A percentile compares a stretch with the other conserved stretches of the same genome.
Evolutionary conservation across 2,888 invertebrate species (phyloP).

Genomic region (Uloborus plumipes): DNA sequence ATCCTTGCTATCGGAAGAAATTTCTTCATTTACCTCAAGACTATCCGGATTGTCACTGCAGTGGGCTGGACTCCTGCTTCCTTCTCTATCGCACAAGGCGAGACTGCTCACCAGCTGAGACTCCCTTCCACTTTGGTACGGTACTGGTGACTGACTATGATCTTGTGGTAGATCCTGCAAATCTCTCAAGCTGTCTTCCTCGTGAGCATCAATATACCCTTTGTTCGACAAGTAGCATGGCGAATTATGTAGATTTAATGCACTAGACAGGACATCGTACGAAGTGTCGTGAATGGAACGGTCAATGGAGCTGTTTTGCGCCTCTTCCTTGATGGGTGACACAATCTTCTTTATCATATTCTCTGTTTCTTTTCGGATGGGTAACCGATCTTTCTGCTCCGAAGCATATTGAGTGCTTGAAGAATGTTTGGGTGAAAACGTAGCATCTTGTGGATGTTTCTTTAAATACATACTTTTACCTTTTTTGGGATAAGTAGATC

Average conservation of each 20-base stretch:
- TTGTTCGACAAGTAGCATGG: slow-evolving; percentile 45
- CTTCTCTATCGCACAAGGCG: slow-evolving; percentile 32
- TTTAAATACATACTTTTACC: slow-evolving; percentile 11
- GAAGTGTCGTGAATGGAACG: slow-evolving; percentile 31
- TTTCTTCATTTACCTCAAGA: slow-evolving; percentile 54
- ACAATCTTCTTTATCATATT: slow-evolving; percentile 50
- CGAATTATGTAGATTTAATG: slow-evolving; percentile 16
- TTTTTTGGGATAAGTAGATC: slow-evolving; percentile 58
- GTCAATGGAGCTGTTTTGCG: slow-evolving; percentile 35
- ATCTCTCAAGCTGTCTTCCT: slow-evolving; percentile 59
- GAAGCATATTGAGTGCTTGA: slow-evolving; percentile 14
- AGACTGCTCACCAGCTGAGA: slow-evolving; percentile 26
- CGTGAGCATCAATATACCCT: slow-evolving; percentile 40
- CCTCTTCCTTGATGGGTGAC: slow-evolving; percentile 58
- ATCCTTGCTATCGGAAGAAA: slow-evolving; percentile 57
- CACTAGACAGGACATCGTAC: slow-evolving; percentile 23
- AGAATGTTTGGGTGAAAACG: slow-evolving; percentile 27
- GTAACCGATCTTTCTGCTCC: slow-evolving; percentile 16
- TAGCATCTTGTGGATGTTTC: slow-evolving; percentile 25
- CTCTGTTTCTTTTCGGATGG: slow-evolving; percentile 34
- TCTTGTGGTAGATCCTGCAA: slow-evolving; percentile 58
- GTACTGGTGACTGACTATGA: slow-evolving; percentile 18
- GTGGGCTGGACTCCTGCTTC: slow-evolving; percentile 40
- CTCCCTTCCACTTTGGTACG: slow-evolving; percentile 16
- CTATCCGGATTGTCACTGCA: slow-evolving; percentile 61